Conservation (phyloP, 2,113 vertebrate genomes). For the Brachyhypopomus occidentalis region DNA sequence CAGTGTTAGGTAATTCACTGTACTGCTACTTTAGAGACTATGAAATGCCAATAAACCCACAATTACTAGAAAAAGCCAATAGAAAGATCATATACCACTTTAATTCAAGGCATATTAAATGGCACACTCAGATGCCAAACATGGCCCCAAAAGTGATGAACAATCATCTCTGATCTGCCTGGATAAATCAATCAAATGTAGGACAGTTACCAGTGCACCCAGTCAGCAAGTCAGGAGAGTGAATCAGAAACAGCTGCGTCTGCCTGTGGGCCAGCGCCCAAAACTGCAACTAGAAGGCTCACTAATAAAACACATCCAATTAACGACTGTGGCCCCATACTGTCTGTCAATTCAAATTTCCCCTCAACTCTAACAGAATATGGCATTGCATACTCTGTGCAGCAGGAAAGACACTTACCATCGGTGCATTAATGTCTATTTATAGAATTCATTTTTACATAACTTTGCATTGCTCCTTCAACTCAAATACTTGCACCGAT, state of each 20-base stretch:
- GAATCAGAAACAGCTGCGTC: background rate
- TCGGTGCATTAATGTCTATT: conserved; percentile 10
- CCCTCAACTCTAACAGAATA: background rate
- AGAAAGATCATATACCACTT: background rate
- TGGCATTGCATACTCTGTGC: background rate
- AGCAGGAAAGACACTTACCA: conserved; percentile 37
- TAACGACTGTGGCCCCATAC: background rate
- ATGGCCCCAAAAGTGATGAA: background rate
- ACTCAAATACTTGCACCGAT: conserved; percentile 7
- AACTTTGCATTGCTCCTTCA: conserved; percentile 9
- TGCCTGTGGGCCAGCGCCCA: background rate
- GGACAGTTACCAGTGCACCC: background rate
- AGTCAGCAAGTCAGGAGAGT: background rate
- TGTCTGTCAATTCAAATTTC: background rate
- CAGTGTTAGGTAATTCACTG: background rate
- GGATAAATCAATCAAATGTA: background rate
- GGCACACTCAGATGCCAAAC: background rate
- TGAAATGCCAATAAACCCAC: background rate
- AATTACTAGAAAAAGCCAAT: background rate
- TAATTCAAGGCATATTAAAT: background rate
- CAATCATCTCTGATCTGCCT: background rate
- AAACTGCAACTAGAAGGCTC: background rate
- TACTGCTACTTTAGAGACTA: background rate
- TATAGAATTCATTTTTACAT: conserved; percentile 29
- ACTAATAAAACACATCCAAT: background rate